Conservation (phyloP, 2,888 invertebrate species). For the Cremastinae sp. region DNA sequence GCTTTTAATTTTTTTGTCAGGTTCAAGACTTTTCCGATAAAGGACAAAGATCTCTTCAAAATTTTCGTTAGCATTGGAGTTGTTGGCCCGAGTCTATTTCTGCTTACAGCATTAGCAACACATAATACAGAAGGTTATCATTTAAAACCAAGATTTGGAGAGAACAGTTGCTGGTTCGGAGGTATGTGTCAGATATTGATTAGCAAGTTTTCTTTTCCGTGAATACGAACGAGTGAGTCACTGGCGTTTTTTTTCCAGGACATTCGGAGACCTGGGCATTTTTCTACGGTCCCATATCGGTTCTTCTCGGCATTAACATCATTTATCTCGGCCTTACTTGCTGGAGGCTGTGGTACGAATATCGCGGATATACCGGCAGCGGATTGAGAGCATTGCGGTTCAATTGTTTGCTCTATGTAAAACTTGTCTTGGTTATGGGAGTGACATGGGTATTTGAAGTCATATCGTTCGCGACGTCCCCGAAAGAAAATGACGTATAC, state of each 20-base stretch:
- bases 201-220: background rate
- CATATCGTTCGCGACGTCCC: conserved; percentile 76
- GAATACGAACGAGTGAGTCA: background rate
- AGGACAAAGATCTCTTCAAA: conserved; percentile 82
- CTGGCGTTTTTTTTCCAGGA: conserved; percentile 78
- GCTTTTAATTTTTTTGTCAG: no score
- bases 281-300: conserved; percentile 86
- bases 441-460: conserved; percentile 88
- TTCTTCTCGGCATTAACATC: conserved; percentile 83
- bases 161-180: conserved; percentile 84
- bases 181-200: conserved; percentile 79
- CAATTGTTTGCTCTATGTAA: conserved; percentile 84
- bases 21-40: conserved; percentile 78
- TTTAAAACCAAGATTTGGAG: conserved; percentile 83
- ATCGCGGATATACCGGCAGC: conserved; percentile 81
- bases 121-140: conserved; percentile 82
- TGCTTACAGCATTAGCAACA: conserved; percentile 81
- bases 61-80: conserved; percentile 84
- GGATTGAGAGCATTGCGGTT: conserved; percentile 77
- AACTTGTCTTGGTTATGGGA: conserved; percentile 87
- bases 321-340: conserved; percentile 83
- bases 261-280: conserved; percentile 83
- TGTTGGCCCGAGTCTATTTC: conserved; percentile 82
- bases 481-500: conserved; percentile 52
- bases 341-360: conserved; percentile 82